These are phyloP conservation scores for Yponomeuta plumbellus DNA, from an alignment of 2,888 invertebrate genomes.

Conservation along the genomic window DNA sequence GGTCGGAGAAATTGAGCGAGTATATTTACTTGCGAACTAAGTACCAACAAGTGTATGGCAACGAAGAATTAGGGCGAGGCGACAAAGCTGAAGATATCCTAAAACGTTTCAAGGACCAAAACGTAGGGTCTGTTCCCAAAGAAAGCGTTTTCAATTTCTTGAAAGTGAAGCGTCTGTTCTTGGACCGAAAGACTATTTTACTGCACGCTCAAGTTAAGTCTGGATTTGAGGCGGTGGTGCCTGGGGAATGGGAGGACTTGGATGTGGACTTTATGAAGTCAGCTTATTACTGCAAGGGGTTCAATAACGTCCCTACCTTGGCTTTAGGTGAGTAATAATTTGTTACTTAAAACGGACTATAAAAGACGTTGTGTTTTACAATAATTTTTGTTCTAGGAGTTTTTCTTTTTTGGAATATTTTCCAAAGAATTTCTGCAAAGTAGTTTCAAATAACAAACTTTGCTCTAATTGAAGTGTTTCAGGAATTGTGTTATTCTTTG, in stretches of 20 bases:
- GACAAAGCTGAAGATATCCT: constrained; percentile 31
- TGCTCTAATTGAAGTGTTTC: too few species aligned
- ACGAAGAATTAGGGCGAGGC: constrained; percentile 25
- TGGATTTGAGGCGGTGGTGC: constrained; percentile 39
- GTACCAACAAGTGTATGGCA: constrained; percentile 38
- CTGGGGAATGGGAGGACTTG: constrained; percentile 47
- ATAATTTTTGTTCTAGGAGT: background rate
- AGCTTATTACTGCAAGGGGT: constrained; percentile 42
- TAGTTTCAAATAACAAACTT: constrained; percentile 21
- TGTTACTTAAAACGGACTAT: too few species aligned
- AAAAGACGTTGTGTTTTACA: too few species aligned
- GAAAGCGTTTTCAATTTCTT: constrained; percentile 24
- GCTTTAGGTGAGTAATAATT: constrained; percentile 44
- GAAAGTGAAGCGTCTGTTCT: constrained; percentile 47
- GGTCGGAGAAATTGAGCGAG: constrained; percentile 48
- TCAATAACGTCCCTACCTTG: constrained; percentile 30
- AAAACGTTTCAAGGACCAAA: constrained; percentile 32
- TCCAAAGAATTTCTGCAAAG: too few species aligned
- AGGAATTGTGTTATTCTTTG: too few species aligned
- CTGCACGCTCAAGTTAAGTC: constrained; percentile 48
- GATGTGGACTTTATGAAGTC: constrained; percentile 47
- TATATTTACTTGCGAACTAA: constrained; percentile 51
- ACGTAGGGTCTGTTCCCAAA: constrained; percentile 36
- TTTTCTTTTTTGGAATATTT: too few species aligned
- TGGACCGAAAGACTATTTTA: constrained; percentile 45